A percentile compares a stretch with the other conserved stretches of the same genome.
Conservation (phyloP, 2,797 vertebrate species). For the Cossypha caffra region DNA sequence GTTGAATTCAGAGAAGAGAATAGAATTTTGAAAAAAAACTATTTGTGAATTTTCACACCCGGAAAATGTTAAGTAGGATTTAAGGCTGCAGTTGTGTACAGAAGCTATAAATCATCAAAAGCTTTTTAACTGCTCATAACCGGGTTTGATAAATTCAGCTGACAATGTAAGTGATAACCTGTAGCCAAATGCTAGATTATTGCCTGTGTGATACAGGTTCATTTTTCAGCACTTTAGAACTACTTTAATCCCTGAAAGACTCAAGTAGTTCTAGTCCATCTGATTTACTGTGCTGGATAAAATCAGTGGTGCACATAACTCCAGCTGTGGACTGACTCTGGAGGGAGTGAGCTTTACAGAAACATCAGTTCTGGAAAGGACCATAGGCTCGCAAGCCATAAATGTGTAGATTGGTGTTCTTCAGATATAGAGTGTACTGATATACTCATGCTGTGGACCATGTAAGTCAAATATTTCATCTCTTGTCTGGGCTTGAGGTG, state of each 20-base stretch:
- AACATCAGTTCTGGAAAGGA: neutral
- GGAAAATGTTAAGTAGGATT: neutral
- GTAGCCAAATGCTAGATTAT: neutral
- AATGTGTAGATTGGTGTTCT: neutral
- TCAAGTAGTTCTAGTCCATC: neutral
- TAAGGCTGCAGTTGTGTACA: neutral
- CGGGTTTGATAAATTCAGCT: conserved; percentile 16
- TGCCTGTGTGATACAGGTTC: neutral
- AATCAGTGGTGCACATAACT: neutral
- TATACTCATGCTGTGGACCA: neutral
- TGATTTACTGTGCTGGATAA: neutral
- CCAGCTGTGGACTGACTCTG: neutral
- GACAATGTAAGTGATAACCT: neutral
- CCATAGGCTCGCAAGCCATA: fast-evolving
- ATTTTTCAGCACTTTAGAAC: neutral
- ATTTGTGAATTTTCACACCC: neutral
- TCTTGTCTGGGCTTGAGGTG: neutral
- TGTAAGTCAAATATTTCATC: neutral
- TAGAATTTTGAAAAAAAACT: neutral
- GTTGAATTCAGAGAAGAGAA: neutral
- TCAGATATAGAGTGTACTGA: neutral
- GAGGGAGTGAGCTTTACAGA: neutral
- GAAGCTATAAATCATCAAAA: conserved; percentile 5
- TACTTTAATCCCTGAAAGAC: neutral
- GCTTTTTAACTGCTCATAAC: neutral